These are phyloP conservation scores for Dimorphilus gyrociliatus DNA, from an alignment of 2,888 invertebrate genomes.

Conservation along the genomic window DNA sequence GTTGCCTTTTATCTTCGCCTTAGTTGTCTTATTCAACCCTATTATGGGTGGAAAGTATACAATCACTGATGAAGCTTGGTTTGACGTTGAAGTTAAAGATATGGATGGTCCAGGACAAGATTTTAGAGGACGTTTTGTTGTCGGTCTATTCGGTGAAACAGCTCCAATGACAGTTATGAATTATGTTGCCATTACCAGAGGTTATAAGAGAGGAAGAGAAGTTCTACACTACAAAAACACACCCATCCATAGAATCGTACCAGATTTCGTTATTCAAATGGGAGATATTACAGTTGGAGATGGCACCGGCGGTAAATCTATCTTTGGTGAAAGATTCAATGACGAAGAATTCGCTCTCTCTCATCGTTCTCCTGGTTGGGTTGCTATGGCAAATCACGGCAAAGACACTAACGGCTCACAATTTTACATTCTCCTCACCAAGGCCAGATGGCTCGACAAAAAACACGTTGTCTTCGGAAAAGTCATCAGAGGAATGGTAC, in stretches of 20 bases:
- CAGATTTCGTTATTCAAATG: conserved; percentile 36
- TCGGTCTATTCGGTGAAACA: conserved; percentile 32
- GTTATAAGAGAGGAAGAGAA: conserved; percentile 21
- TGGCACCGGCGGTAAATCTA: conserved; percentile 36
- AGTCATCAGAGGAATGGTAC: conserved; percentile 31
- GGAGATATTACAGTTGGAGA: conserved; percentile 35
- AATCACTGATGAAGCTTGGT: conserved; percentile 27
- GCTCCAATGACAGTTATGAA: conserved; percentile 35
- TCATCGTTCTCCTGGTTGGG: conserved; percentile 30
- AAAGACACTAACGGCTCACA: conserved; percentile 36
- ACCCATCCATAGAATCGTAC: conserved; percentile 31
- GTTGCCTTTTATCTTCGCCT: no score
- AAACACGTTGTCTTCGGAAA: conserved; percentile 38
- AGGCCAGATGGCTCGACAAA: conserved; percentile 33
- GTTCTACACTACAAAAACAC: conserved; percentile 25
- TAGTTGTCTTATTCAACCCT: no score
- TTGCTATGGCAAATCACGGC: conserved; percentile 38
- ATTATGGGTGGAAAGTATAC: conserved; percentile 19
- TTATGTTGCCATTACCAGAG: conserved; percentile 27
- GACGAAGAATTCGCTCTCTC: conserved; percentile 34
- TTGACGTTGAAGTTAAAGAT: conserved; percentile 29
- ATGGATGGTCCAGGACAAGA: conserved; percentile 21
- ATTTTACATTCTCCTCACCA: conserved; percentile 35
- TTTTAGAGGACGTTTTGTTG: conserved; percentile 21
- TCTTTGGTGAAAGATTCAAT: conserved; percentile 32